A percentile compares a stretch with the other conserved stretches of the same genome.
Evolutionary conservation across 2,888 invertebrate genomes (phyloP).

Genomic region (Leptinotarsa rubiginosa): DNA sequence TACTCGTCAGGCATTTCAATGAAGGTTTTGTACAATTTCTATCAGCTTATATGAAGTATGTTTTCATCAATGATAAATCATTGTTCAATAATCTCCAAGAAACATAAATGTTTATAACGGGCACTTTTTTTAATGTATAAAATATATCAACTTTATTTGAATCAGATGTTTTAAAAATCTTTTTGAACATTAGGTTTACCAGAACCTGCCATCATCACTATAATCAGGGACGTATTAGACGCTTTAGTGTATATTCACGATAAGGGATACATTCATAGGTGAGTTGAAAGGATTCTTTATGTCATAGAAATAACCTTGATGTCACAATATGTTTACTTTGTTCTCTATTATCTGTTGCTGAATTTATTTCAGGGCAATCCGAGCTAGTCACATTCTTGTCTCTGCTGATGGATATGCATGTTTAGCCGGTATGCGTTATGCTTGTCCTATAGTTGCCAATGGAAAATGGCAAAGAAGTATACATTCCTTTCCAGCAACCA

Average conservation of each 20-base stretch:
- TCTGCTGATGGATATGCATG: slow-evolving; percentile 79
- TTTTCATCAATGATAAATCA: no score
- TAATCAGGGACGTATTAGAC: slow-evolving; percentile 81
- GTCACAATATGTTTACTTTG: neutral
- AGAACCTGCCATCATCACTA: slow-evolving; percentile 83
- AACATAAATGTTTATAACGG: no score
- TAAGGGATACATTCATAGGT: slow-evolving; percentile 88
- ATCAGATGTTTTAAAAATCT: slow-evolving; percentile 1
- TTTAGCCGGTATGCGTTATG: slow-evolving; percentile 83
- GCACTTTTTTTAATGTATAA: no score
- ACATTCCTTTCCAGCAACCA: slow-evolving; percentile 81
- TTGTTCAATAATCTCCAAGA: no score
- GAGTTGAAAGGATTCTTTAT: slow-evolving; percentile 19
- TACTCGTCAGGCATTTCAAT: slow-evolving; percentile 80
- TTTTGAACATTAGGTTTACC: slow-evolving; percentile 73
- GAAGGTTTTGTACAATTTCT: slow-evolving; percentile 59
- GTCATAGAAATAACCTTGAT: neutral
- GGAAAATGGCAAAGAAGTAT: slow-evolving; percentile 78
- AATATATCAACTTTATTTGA: no score
- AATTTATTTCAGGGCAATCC: slow-evolving; percentile 74
- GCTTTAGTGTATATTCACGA: slow-evolving; percentile 88
- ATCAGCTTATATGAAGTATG: no score
- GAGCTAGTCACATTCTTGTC: slow-evolving; percentile 86
- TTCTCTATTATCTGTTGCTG: neutral
- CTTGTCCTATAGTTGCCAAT: slow-evolving; percentile 78